A percentile compares a stretch with the other conserved stretches of the same genome.
Evolutionary conservation across 2,113 vertebrate genomes (phyloP).

Genomic region (Crypturellus undulatus): DNA sequence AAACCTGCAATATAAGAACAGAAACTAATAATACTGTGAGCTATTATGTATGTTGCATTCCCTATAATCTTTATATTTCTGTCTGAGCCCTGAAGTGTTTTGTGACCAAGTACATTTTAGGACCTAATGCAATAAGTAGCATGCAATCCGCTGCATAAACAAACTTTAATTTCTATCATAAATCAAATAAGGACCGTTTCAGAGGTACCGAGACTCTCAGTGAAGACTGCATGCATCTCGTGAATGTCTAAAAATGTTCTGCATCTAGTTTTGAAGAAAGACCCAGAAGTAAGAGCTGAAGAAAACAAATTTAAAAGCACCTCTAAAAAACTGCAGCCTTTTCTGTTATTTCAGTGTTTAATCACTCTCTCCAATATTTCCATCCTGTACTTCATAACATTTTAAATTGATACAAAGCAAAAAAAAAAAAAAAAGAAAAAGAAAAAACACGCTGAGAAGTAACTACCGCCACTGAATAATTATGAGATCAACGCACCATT

Average conservation of each 20-base stretch:
- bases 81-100: background rate
- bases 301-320: background rate
- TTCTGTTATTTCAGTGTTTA: background rate
- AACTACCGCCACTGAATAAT: constrained; percentile 32
- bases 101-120: background rate
- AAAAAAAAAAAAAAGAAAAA: background rate
- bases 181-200: background rate
- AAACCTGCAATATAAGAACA: background rate
- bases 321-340: background rate
- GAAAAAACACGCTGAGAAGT: constrained; percentile 16
- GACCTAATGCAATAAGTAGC: background rate
- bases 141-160: background rate
- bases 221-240: background rate
- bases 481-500: background rate
- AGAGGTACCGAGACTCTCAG: background rate
- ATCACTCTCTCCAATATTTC: background rate
- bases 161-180: background rate
- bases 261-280: background rate
- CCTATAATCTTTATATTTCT: background rate
- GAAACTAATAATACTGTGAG: background rate
- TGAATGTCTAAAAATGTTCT: background rate
- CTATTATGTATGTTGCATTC: background rate
- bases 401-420: constrained; percentile 33
- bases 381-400: background rate
- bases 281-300: background rate